Conservation (phyloP, 2,888 invertebrate species). For the Dolichopus griseipennis region DNA sequence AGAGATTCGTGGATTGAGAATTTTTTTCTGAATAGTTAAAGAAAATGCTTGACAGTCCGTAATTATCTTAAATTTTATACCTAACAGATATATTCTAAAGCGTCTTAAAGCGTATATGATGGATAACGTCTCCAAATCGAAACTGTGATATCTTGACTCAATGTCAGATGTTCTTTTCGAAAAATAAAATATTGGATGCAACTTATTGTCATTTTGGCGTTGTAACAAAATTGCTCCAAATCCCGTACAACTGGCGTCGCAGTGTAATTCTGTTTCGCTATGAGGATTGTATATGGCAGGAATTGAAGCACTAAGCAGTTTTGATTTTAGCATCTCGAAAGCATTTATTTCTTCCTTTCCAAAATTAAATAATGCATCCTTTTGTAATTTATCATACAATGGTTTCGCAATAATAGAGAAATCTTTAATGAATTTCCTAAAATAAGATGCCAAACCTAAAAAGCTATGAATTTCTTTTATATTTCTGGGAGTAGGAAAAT, state of each 20-base stretch:
- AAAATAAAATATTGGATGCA: conserved; percentile 29
- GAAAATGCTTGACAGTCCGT: conserved; percentile 25
- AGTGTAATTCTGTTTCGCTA: conserved; percentile 27
- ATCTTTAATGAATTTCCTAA: conserved; percentile 27
- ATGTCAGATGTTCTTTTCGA: conserved; percentile 26
- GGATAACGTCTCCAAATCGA: conserved; percentile 29
- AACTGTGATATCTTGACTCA: conserved; percentile 29
- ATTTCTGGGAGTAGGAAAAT: too few species aligned
- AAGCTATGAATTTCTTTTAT: too few species aligned
- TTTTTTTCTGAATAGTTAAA: conserved; percentile 21
- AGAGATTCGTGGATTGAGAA: conserved; percentile 23
- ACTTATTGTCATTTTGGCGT: conserved; percentile 16
- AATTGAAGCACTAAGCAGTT: conserved; percentile 18
- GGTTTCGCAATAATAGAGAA: conserved; percentile 15
- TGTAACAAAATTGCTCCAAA: conserved; percentile 25
- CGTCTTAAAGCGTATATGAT: conserved; percentile 27
- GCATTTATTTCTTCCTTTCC: not conserved
- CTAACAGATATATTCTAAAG: too few species aligned
- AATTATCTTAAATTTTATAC: conserved; percentile 24
- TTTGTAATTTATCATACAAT: too few species aligned
- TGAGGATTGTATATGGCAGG: conserved; percentile 26
- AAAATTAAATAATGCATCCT: not conserved
- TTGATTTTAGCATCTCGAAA: conserved; percentile 9
- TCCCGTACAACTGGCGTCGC: conserved; percentile 25
- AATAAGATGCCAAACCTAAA: conserved; percentile 27